Conservation (phyloP, 2,113 vertebrate genomes). For the Nicator chloris region DNA sequence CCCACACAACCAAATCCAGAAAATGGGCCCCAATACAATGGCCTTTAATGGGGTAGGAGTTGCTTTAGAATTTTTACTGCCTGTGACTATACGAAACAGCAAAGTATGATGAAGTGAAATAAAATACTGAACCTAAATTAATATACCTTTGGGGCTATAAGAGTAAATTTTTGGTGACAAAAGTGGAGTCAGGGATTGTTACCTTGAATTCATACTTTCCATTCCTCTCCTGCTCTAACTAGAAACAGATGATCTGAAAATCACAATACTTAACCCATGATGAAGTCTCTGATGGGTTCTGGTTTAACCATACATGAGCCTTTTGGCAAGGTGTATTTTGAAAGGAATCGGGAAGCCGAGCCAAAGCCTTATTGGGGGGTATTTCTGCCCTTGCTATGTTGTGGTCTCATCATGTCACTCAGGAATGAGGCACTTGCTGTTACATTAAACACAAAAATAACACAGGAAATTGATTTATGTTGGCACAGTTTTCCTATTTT, state of each 20-base stretch:
- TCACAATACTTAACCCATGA: neutral
- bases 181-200: neutral
- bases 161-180: neutral
- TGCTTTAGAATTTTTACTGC: neutral
- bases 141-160: neutral
- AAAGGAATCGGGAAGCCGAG: constrained; percentile 49
- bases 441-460: constrained; percentile 61
- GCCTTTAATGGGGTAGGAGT: neutral
- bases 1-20: neutral
- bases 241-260: neutral
- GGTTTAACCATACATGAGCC: constrained; percentile 30
- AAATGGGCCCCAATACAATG: neutral
- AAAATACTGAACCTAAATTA: neutral
- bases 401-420: constrained; percentile 61
- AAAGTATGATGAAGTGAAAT: neutral
- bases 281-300: constrained; percentile 33
- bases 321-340: constrained; percentile 33
- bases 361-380: constrained; percentile 23
- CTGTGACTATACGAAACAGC: neutral
- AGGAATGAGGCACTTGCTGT: constrained; percentile 61
- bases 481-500: constrained; percentile 61
- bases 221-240: neutral
- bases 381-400: constrained; percentile 44
- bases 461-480: constrained; percentile 66
- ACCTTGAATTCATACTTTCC: neutral